These are phyloP conservation scores for Sepiola atlantica DNA, from an alignment of 2,888 invertebrate genomes.

Conservation along the genomic window DNA sequence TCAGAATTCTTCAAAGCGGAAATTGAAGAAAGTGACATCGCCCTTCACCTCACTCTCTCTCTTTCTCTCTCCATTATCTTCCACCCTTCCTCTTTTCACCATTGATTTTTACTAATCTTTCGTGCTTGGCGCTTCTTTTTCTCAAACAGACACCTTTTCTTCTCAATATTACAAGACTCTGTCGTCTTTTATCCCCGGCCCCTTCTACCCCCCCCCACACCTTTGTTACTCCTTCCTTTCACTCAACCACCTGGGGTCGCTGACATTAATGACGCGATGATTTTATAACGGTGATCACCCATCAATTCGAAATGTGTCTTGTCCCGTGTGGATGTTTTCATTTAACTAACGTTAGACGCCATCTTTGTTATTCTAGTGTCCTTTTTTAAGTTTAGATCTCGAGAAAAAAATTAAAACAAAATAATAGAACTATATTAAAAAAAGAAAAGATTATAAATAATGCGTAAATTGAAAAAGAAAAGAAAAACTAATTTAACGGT, in stretches of 20 bases:
- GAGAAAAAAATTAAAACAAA: not conserved
- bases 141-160: not conserved
- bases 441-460: not conserved
- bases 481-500: not conserved
- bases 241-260: not conserved
- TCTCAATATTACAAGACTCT: not conserved
- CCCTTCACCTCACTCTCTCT: not conserved
- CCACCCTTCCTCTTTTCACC: not conserved
- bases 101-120: not conserved
- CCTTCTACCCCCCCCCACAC: not conserved
- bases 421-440: not conserved
- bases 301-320: not conserved
- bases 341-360: not conserved
- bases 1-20: slow-evolving; percentile 20
- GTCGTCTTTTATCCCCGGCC: not conserved
- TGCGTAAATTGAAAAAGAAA: not conserved
- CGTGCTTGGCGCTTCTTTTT: not conserved
- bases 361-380: not conserved
- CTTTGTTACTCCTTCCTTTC: not conserved
- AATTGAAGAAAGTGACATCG: slow-evolving; percentile 32
- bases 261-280: not conserved
- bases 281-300: not conserved
- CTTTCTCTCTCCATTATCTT: not conserved
- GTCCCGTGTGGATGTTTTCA: not conserved
- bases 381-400: not conserved